Base-by-base conservation (phyloP, 2,113 vertebrate species). In the Nothocercus julius region DNA sequence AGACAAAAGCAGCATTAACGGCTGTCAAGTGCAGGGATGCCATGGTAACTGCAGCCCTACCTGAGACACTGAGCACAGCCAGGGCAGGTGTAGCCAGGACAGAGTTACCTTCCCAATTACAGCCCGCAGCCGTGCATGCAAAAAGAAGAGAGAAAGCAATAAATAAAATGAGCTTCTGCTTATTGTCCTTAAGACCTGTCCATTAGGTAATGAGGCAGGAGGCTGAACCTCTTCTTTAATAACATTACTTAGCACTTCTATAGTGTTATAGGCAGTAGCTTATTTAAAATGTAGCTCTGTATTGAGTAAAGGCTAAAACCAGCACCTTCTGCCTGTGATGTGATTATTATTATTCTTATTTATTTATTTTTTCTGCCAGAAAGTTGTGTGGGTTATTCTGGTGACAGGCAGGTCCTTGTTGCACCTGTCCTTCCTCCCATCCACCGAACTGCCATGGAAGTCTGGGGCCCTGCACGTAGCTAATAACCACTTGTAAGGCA, bases 401-500 rank as follows among this genome's bases (percentile, higher is more conserved):
- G 67, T 42, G 25, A 24, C 0, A 0, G 89, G 38, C 58, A 56
- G 89, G 2, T 14, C 69, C 1, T 28, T 24, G 70, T 25, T 14
- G 40, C 28, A 30, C 54, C 30, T 58, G 18, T 58, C 30, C 17
- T 58, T 18, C 15, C 30, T 32, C 30, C 16, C 28, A 19, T 47
- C n/a, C 38, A 3, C 4, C 13, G 27, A 63, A 30, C 34, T 69
- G 59, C 42, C 21, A 0, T 17, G 82, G n/a, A 69, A 42, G 40
- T 90, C 68, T 40, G 82, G 54, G 77, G 77, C 73, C 53, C 7
- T 3, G 45, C 84, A 85, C 18, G 3, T 42, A 81, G 82, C 63
- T 80, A 1, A 59, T 76, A 54, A 82, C 93, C 66, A 8, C 84
- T 66, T 59, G 95, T 95, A 97, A 97, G 91, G 32, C 64, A 92